Conservation (phyloP, 2,888 invertebrate genomes). For the Seira musarum region DNA sequence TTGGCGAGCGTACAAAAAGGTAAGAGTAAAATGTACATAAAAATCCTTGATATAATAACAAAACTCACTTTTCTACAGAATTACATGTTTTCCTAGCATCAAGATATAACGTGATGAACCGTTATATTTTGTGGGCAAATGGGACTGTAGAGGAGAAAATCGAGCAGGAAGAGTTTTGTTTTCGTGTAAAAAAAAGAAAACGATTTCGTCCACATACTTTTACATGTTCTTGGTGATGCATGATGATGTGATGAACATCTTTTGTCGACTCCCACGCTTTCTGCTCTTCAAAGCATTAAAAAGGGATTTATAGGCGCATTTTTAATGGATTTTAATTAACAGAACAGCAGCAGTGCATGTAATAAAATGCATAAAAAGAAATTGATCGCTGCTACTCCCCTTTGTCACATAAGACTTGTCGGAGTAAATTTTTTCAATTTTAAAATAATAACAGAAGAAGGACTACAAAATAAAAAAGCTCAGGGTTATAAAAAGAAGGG, state of each 20-base stretch:
- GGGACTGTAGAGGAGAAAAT: not conserved
- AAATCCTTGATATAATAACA: constrained; percentile 47
- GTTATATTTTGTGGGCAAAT: constrained; percentile 36
- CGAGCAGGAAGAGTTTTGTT: constrained; percentile 7
- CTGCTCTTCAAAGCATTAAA: constrained; percentile 30
- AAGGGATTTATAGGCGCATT: too few relatives aligned
- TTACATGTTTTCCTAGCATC: constrained; percentile 27
- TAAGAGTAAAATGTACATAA: constrained; percentile 29
- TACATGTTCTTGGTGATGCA: not conserved
- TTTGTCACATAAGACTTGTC: too few relatives aligned
- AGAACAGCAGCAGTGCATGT: too few relatives aligned
- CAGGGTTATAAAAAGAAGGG: too few relatives aligned
- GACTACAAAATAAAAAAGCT: too few relatives aligned
- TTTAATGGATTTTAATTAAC: too few relatives aligned
- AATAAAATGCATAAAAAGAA: too few relatives aligned
- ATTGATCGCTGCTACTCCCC: too few relatives aligned
- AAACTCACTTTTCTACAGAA: constrained; percentile 61
- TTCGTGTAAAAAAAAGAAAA: not conserved
- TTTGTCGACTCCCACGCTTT: constrained; percentile 48
- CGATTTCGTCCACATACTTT: not conserved
- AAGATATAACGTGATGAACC: constrained; percentile 45
- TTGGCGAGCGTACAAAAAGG: constrained; percentile 3
- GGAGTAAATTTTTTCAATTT: too few relatives aligned
- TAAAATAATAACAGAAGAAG: too few relatives aligned
- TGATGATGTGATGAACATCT: constrained; percentile 17